Conservation (phyloP, 2,888 invertebrate genomes). For the Acleris literana region DNA sequence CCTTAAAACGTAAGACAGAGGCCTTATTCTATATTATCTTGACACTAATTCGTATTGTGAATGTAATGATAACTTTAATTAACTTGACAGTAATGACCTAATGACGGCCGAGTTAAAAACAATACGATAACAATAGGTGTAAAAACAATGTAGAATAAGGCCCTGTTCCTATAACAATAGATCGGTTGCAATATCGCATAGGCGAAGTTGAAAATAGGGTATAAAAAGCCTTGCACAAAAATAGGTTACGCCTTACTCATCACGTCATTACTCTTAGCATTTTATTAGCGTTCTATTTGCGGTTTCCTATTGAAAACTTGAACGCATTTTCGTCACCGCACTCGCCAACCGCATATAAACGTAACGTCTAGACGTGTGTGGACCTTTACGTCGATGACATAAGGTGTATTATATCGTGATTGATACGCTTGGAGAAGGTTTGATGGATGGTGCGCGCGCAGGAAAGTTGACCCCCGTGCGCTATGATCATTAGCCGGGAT, state of each 20-base stretch:
- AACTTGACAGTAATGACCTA: too few species aligned
- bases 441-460: slow-evolving; percentile 17
- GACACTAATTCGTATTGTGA: too few species aligned
- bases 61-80: too few species aligned
- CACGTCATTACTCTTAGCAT: background rate
- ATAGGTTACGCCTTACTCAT: background rate
- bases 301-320: slow-evolving; percentile 12
- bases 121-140: background rate
- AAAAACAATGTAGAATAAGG: too few species aligned
- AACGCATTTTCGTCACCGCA: slow-evolving; percentile 9
- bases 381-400: slow-evolving; percentile 8
- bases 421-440: slow-evolving; percentile 6
- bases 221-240: background rate
- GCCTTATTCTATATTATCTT: too few species aligned
- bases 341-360: slow-evolving; percentile 5
- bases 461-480: slow-evolving; percentile 24
- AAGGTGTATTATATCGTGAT: slow-evolving; percentile 12
- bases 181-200: too few species aligned
- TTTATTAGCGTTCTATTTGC: background rate
- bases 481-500: slow-evolving; percentile 17
- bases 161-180: too few species aligned
- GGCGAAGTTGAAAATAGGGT: background rate
- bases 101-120: background rate
- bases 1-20: too few species aligned
- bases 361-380: slow-evolving; percentile 9